Evolutionary conservation across 2,888 invertebrate genomes (phyloP), one percentile per base, ranked within the genome.

Genomic region (Arrhopalites spinosus): DNA sequence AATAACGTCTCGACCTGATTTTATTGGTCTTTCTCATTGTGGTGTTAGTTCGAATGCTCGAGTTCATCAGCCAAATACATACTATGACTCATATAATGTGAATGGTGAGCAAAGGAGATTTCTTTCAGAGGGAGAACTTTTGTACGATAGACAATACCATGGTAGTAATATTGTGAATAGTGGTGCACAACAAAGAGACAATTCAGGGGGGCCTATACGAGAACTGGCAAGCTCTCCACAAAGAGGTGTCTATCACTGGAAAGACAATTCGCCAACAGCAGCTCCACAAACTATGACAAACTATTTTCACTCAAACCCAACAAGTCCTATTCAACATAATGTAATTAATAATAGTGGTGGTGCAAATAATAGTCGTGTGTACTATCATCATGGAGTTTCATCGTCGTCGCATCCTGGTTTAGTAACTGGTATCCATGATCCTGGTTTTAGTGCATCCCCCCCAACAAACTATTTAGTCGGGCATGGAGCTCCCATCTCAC

Each of bases 181-280:
- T 25, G 75, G 59, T 30, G 61, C 69, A 13, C 29, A n/a, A 25
- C 23, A 25, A 25, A 53, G 79, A 20, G 80, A 92, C 92, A 64
- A 79, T 27, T 78, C 81, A 74, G 93, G 92, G 80, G 93, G 92
- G 80, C 94, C 94, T 86, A 93, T 94, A 84, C 89, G 94, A 79
- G 95, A 95, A 86, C 88, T 95, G 63, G 95, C 94, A 63, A 92
- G 94, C 66, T 93, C 93, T 70, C 94, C 94, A 69, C 94, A 94
- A 86, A 89, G 93, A 79, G 91, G 91, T 79, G 90, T 91, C 72
- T 92, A 92, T 85, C 90, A 90, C 88, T 92, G 92, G 92, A 92
- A 92, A 84, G 92, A 92, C 84, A 91, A 90, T 30, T 91, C 91
- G 64, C 91, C 90, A 78, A 77, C 78, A 66, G 89, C 90, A 78